Evolutionary conservation across 1,140 invertebrate species (phyloP), one percentile per base, ranked within the genome.

Genomic region (Andricus grossulariae): DNA sequence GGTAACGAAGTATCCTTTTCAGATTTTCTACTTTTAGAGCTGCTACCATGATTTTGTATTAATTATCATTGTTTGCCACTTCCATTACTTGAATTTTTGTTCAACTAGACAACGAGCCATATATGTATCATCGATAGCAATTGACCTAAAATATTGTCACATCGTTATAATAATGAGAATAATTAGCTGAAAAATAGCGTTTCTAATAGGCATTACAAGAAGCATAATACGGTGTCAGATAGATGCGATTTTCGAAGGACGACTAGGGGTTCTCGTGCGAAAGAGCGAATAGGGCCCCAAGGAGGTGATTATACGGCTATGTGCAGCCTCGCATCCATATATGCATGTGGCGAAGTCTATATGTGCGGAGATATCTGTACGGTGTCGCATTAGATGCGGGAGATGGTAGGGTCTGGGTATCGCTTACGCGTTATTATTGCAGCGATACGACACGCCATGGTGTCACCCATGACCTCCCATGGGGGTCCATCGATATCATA

Each of bases 371-470:
- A 85, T 82, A 87, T 85, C 85, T 88, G 86, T 88, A 87, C 81
- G 84, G 87, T 88, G 87, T 87, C 83, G 84, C 79, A 87, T 87
- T 88, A 88, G 84, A 75, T 78, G 80, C 83, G 79, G 82, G 82
- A 86, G 85, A 78, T 78, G 70, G 57, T 73, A 72, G 76, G 84
- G 76, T 76, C 72, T 78, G 87, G 74, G 84, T 89, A 88, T 91
- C 90, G 90, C 90, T 91, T 91, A 90, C 90, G 88, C 88, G 88
- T 91, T 91, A 90, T 91, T 91, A 91, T 91, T 91, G 86, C 89
- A 88, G 89, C 88, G 88, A 90, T 90, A 90, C 88, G 89, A 90
- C 87, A 90, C 88, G 88, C 84, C 81, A 86, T 83, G 87, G 89
- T 89, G 89, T 91, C 87, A 88, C 79, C 87, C 88, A 78, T 89